Evolutionary conservation across 2,888 invertebrate genomes (phyloP), one percentile per base, ranked within the genome.

Genomic region (Hemistola chrysoprasaria): DNA sequence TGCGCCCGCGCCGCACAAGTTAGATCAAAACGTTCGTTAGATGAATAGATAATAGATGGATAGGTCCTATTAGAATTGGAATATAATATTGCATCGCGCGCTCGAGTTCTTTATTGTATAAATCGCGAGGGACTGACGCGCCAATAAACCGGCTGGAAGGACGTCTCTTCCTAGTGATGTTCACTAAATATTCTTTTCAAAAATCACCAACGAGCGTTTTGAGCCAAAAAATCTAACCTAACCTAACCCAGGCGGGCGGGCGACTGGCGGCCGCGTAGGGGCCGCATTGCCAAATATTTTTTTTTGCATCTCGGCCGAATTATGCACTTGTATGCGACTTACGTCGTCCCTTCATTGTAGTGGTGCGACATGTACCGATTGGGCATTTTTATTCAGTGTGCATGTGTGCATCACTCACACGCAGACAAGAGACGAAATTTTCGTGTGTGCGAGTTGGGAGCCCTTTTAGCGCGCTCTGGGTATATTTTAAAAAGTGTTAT

Each of bases 271-370:
- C 71, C 85, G 86, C 77, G 85, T 84, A 87, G 88, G 88, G 87
- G 85, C 88, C 87, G 86, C 83, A 86, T 88, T 88, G 88, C 88
- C 88, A 88, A 88, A 88, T 87, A 87, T 87, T 88, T 88, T 88
- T 79, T 88, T 88, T 88, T 88, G 88, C 87, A 88, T 88, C 88
- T 88, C 88, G 84, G 81, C 88, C 88, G 88, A 88, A 88, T 85
- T 88, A 87, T 88, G 88, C 88, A 88, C 86, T 87, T 86, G 88
- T 88, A 88, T 88, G 88, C 88, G 87, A 80, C 87, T 87, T 88
- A 84, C 87, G 86, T 85, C 80, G 77, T 80, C 85, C 85, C 86
- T 87, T 84, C 83, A 78, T 81, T 87, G 88, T 87, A 83, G 84
- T 85, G 77, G 88, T 87, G 86, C 83, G 86, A 81, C 86, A 82